phyloP scores from a whole-genome alignment of 2,113 vertebrate species.

The Cryptoleucopteryx plumbea region DNA sequence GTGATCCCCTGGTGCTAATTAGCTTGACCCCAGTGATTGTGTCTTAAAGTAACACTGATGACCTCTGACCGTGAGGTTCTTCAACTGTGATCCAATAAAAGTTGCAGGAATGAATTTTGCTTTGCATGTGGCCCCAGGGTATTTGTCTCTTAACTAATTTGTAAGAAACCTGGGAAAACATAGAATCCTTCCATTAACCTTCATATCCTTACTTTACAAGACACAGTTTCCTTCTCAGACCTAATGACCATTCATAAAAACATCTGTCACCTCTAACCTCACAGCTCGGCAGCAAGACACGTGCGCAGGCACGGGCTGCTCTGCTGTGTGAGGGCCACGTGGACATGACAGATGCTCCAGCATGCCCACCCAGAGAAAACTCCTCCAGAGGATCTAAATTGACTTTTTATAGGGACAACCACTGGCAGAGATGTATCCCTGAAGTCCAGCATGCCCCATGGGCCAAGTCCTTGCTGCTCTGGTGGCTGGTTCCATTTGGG shows the following conservation, averaged over 20 bases:
- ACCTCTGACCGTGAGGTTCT: background rate
- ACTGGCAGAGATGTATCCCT: background rate
- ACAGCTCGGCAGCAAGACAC: background rate
- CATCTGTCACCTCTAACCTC: background rate
- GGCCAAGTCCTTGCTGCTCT: background rate
- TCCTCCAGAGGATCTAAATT: background rate
- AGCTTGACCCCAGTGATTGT: conserved; percentile 40
- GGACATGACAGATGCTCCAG: background rate
- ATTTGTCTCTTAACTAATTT: background rate
- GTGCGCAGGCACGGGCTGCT: background rate
- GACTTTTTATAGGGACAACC: background rate
- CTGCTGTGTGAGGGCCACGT: background rate
- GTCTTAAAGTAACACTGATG: conserved; percentile 41
- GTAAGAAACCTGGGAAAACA: conserved; percentile 3
- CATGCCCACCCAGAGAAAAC: background rate
- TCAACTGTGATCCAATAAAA: conserved; percentile 38
- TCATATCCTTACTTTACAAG: conserved; percentile 2
- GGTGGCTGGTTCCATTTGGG: background rate
- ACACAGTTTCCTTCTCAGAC: background rate
- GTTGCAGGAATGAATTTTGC: background rate
- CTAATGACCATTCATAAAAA: background rate
- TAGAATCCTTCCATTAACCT: background rate
- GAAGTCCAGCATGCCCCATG: background rate
- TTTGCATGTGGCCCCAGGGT: conserved; percentile 5
- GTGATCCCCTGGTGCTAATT: conserved; percentile 42